Conservation (phyloP, 2,797 vertebrate genomes). For the Pangasius djambal region DNA sequence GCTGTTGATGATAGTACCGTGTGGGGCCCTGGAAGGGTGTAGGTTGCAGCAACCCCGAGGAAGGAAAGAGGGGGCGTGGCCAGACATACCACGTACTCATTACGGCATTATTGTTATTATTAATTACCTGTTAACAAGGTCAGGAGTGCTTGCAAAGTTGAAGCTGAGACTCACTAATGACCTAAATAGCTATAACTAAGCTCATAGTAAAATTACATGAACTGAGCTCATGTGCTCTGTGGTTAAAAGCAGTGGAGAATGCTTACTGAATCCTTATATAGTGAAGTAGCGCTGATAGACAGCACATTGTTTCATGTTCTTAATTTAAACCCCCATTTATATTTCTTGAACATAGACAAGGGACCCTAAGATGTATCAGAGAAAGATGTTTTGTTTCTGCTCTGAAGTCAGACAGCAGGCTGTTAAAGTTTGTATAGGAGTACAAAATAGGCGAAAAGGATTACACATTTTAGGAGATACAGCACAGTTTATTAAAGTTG, state of each 20-base stretch:
- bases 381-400: background rate
- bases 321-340: background rate
- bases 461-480: background rate
- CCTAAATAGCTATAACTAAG: background rate
- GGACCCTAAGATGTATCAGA: background rate
- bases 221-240: background rate
- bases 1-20: too few species aligned
- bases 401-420: background rate
- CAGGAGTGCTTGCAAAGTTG: too few species aligned
- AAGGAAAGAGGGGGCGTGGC: background rate
- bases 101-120: background rate
- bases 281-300: background rate
- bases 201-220: background rate
- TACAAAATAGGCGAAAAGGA: background rate
- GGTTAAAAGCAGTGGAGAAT: background rate
- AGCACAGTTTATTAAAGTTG: background rate
- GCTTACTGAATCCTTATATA: background rate
- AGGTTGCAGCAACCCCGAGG: too few species aligned
- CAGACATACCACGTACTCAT: background rate
- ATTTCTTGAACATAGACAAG: background rate
- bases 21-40: too few species aligned
- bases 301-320: background rate
- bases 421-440: background rate
- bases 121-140: background rate
- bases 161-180: background rate